phyloP scores from a whole-genome alignment of 2,888 invertebrate species.

The Coecobrya sp. region DNA sequence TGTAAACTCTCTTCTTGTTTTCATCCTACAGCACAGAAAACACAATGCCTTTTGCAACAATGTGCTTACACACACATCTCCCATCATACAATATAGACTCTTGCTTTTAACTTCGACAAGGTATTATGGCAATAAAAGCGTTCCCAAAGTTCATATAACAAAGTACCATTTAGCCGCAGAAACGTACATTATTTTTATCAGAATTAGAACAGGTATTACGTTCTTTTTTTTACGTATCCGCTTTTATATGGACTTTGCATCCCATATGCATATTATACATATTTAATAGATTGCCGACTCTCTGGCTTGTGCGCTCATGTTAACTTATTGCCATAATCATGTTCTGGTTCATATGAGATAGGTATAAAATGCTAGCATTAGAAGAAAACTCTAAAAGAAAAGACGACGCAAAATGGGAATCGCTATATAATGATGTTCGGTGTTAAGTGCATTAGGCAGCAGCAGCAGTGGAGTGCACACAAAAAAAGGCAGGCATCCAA shows the following conservation, averaged over 20 bases:
- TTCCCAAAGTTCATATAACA: slow-evolving; percentile 20
- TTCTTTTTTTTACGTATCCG: no score
- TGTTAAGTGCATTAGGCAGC: not conserved
- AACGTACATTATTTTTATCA: not conserved
- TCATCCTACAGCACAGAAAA: not conserved
- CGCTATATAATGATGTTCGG: slow-evolving; percentile 16
- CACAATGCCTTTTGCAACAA: slow-evolving; percentile 13
- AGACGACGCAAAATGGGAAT: slow-evolving; percentile 41
- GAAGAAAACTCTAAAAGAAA: not conserved
- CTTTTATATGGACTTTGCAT: not conserved
- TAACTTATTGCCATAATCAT: not conserved
- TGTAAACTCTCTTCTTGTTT: not conserved
- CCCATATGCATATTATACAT: not conserved
- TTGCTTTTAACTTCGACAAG: not conserved
- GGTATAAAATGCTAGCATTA: not conserved
- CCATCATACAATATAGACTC: not conserved
- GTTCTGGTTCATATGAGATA: slow-evolving; percentile 36
- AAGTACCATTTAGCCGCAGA: not conserved
- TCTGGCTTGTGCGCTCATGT: not conserved
- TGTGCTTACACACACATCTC: not conserved
- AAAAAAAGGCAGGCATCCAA: not conserved
- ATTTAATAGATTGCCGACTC: not conserved
- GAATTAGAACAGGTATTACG: not conserved
- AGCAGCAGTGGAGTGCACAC: no score
- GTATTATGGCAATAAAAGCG: not conserved